A percentile compares a stretch with the other conserved stretches of the same genome.
These are phyloP conservation scores for Holacanthella duospinosa DNA, from an alignment of 2,888 invertebrate genomes.

Conservation along the genomic window DNA sequence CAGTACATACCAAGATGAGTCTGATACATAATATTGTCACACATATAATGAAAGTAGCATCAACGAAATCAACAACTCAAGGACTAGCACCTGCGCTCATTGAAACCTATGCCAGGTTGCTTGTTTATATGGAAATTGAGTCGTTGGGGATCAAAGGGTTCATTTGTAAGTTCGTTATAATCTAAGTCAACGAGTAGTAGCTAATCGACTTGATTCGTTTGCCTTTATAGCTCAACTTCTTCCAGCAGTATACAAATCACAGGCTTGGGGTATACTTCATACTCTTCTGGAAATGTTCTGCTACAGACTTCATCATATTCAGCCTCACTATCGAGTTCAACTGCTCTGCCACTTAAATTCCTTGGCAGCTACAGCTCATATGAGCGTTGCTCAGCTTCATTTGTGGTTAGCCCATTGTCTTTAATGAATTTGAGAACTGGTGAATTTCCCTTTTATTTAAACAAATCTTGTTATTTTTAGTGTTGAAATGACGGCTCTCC, in stretches of 20 bases:
- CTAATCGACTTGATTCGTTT: neutral
- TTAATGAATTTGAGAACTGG: neutral
- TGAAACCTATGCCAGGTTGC: conserved; percentile 82
- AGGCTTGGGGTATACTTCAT: conserved; percentile 92
- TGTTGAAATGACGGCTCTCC: conserved; percentile 77
- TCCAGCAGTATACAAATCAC: conserved; percentile 76
- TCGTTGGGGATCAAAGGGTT: conserved; percentile 93
- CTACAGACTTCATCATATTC: conserved; percentile 90
- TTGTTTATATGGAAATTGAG: conserved; percentile 94
- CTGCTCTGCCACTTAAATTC: conserved; percentile 83
- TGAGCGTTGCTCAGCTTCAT: conserved; percentile 89
- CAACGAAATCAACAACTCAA: conserved; percentile 69
- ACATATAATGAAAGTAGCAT: conserved; percentile 80
- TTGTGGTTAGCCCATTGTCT: conserved; percentile 54
- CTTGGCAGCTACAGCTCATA: conserved; percentile 71
- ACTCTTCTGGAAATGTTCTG: conserved; percentile 93
- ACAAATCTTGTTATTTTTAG: conserved; percentile 42
- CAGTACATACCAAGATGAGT: conserved; percentile 92
- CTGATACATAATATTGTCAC: conserved; percentile 74
- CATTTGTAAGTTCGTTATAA: conserved; percentile 73
- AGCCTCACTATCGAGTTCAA: conserved; percentile 88
- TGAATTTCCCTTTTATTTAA: neutral
- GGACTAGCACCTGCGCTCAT: conserved; percentile 82
- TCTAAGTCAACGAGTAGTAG: too few relatives aligned
- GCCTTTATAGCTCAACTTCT: conserved; percentile 60